These are phyloP conservation scores for Agelaius tricolor DNA, from an alignment of 2,113 vertebrate genomes.

Conservation along the genomic window DNA sequence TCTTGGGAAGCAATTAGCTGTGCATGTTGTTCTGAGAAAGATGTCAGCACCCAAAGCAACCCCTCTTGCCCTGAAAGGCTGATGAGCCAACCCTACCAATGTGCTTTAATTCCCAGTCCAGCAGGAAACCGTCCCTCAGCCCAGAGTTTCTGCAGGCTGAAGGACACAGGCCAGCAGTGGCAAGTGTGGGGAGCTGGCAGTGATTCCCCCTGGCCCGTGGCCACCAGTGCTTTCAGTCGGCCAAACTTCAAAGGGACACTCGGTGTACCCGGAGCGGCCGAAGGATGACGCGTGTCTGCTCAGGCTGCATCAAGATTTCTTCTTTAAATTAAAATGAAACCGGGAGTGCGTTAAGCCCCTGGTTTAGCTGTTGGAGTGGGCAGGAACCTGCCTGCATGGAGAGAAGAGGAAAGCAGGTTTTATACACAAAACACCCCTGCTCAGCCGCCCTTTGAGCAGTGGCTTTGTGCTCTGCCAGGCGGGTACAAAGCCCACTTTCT, in stretches of 20 bases:
- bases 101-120: background rate
- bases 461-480: slow-evolving; percentile 48
- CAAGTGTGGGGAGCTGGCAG: background rate
- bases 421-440: background rate
- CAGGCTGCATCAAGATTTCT: background rate
- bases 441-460: slow-evolving; percentile 21
- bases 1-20: slow-evolving; percentile 39
- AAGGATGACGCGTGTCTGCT: slow-evolving; percentile 19
- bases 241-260: slow-evolving; percentile 37
- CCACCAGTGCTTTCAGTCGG: background rate
- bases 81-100: background rate
- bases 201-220: background rate
- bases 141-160: background rate
- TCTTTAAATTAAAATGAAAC: slow-evolving; percentile 1
- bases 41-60: slow-evolving; percentile 10
- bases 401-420: slow-evolving; percentile 17
- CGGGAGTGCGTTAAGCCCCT: background rate
- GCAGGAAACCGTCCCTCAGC: background rate
- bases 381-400: background rate
- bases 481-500: slow-evolving; percentile 30
- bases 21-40: slow-evolving; percentile 29
- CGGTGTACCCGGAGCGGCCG: background rate
- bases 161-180: background rate
- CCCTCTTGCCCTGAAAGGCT: background rate
- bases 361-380: slow-evolving; percentile 7